These are phyloP conservation scores for Microctenopoma steveboyesi DNA, from an alignment of 2,797 vertebrate species.

Conservation along the genomic window DNA sequence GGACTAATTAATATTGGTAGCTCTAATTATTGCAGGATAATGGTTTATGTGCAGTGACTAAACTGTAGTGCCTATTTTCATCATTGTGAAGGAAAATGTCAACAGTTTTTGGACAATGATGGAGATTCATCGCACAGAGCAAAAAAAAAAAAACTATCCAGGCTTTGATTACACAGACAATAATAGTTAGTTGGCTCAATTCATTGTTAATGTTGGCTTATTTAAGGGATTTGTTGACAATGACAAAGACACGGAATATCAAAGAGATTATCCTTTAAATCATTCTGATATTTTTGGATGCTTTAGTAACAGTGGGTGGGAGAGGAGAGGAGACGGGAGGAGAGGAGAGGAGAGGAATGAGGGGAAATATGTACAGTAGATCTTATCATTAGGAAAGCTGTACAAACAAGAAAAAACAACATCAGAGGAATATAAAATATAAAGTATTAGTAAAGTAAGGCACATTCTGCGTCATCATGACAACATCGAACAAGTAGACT, in stretches of 20 bases:
- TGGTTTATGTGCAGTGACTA: conserved; percentile 13
- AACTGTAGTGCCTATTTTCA: conserved; percentile 5
- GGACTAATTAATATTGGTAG: conserved; percentile 14
- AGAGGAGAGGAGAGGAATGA: not conserved
- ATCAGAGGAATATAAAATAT: not conserved
- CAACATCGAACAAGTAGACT: not conserved
- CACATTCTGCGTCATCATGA: not conserved
- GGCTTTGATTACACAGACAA: not conserved
- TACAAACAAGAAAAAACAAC: not conserved
- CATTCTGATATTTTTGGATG: conserved; percentile 9
- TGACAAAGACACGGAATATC: conserved; percentile 17
- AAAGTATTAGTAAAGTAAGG: not conserved
- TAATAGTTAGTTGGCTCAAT: not conserved
- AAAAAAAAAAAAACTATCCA: conserved; percentile 15
- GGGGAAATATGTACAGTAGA: not conserved
- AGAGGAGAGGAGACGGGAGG: not conserved
- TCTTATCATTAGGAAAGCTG: not conserved
- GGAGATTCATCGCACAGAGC: not conserved
- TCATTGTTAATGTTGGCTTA: conserved; percentile 6
- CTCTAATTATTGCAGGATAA: conserved; percentile 8
- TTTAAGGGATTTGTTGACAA: conserved; percentile 8
- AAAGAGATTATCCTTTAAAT: conserved; percentile 5
- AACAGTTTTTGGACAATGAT: conserved; percentile 12
- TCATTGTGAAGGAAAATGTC: not conserved
- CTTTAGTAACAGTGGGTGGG: conserved; percentile 20